These are phyloP conservation scores for Pogoniulus pusillus DNA, from an alignment of 2,797 vertebrate species.

Conservation along the genomic window DNA sequence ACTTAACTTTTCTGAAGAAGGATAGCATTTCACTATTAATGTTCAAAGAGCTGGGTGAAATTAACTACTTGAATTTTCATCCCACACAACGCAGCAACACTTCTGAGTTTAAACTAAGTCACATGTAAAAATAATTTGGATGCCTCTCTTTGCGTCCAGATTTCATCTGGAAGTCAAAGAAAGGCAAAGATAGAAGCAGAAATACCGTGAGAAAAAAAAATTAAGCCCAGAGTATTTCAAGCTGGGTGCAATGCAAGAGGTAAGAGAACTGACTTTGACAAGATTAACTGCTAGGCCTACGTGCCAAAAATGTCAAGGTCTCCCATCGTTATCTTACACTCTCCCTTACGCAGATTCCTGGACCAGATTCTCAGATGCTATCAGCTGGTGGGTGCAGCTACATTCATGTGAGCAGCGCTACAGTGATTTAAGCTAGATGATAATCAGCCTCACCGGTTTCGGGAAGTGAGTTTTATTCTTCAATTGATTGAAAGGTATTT, in stretches of 20 bases:
- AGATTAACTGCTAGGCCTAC: constrained; percentile 11
- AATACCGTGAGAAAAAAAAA: constrained; percentile 48
- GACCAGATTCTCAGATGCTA: constrained; percentile 45
- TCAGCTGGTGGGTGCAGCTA: constrained; percentile 46
- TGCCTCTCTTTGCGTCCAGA: not conserved
- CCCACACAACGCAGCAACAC: not conserved
- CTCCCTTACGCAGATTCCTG: constrained; percentile 48
- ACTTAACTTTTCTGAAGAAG: not conserved
- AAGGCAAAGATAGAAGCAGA: constrained; percentile 2
- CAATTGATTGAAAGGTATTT: constrained; percentile 67
- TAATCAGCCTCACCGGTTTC: constrained; percentile 30
- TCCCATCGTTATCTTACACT: constrained; percentile 15
- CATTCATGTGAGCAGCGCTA: constrained; percentile 31
- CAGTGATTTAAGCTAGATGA: constrained; percentile 49
- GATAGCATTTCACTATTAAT: not conserved
- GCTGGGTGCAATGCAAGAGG: not conserved
- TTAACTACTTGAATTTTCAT: not conserved
- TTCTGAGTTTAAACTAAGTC: not conserved
- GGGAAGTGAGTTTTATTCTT: constrained; percentile 48
- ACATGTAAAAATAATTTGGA: not conserved
- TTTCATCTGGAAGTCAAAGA: constrained; percentile 9
- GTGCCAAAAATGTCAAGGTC: constrained; percentile 53
- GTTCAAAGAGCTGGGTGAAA: not conserved
- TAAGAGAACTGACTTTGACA: not conserved
- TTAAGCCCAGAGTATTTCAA: not conserved